Base-by-base conservation (phyloP, 2,797 vertebrate species). In the Pangasius krempfi region DNA sequence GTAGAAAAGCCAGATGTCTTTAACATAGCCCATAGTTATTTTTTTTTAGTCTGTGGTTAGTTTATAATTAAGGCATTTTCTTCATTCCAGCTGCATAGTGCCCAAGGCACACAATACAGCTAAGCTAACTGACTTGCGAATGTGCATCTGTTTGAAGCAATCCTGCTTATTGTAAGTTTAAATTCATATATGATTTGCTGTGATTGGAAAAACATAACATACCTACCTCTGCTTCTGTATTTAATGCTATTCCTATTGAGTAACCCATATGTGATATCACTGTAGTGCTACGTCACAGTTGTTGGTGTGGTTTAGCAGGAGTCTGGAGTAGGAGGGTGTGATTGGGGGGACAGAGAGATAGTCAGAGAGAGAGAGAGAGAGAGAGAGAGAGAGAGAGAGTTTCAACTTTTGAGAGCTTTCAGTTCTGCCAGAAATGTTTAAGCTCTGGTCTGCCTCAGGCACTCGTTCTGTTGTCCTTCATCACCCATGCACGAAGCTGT, bases 401-500 rank as follows among this genome's bases (percentile, higher is more conserved):
- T 54, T 52, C 18, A 40, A 52, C 84, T 85, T 52, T 72, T 40
- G 37, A 56, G 47, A 37, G 84, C 50, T 72, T 56, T 85, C 68
- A 27, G 33, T 58, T 72, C 84, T 72, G 33, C 52, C 25, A 58
- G 70, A 75, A 70, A 86, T 75, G 84, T 75, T 86, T 75, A 37
- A 75, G 70, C 25, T 44, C 70, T 86, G 70, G 70, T 5, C 18
- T 40, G 83, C 83, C 70, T 75, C 13, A 60, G 84, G 84, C 70
- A 75, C 44, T 85, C 12, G 3, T 85, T 85, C 44, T 72, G 84
- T 72, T 86, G 84, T 86, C 70, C 68, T 75, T 73, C 70, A 75
- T 60, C 84, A 70, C 68, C 52, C 68, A 75, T 86, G 84, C 84
- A 86, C 30, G 66, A 54, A 85, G 44, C 33, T 86, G 84, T 86